Percentiles rank a stretch among this genome's conserved stretches.
These are phyloP conservation scores for Drosophila sordidapex DNA, from an alignment of 2,888 invertebrate genomes.

Conservation along the genomic window DNA sequence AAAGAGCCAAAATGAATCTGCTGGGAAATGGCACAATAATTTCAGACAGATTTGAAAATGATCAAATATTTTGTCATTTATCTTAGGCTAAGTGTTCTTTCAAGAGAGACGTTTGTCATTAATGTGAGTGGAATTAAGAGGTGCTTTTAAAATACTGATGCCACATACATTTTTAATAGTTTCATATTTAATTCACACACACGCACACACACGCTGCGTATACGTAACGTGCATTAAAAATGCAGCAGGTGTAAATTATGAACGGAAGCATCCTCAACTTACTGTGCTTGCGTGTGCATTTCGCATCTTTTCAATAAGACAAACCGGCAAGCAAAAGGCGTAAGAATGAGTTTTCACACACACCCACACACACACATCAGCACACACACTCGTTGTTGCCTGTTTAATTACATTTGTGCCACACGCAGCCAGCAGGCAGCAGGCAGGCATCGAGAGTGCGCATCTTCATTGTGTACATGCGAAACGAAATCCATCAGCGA, in stretches of 20 bases:
- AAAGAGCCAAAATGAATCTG: background rate
- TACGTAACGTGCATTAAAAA: constrained; percentile 65
- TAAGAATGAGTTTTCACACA: constrained; percentile 15
- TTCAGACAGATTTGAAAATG: background rate
- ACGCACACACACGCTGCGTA: constrained; percentile 27
- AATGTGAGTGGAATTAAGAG: background rate
- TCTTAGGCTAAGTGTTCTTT: background rate
- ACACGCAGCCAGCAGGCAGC: constrained; percentile 36
- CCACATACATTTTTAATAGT: background rate
- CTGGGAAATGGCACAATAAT: background rate
- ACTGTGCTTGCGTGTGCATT: constrained; percentile 67
- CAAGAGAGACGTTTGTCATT: background rate
- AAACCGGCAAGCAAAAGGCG: constrained; percentile 9
- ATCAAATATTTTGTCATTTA: background rate
- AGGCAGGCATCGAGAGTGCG: constrained; percentile 20
- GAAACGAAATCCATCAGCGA: constrained; percentile 67
- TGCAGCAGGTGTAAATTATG: constrained; percentile 68
- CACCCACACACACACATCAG: constrained; percentile 13
- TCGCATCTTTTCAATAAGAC: constrained; percentile 62
- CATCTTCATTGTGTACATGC: constrained; percentile 35
- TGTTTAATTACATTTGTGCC: constrained; percentile 74
- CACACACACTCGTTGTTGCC: background rate
- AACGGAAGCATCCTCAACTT: constrained; percentile 29
- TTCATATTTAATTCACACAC: background rate
- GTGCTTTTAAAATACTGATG: background rate